Evolutionary conservation across 2,888 invertebrate genomes (phyloP).

Genomic region (Apodemia mormo): DNA sequence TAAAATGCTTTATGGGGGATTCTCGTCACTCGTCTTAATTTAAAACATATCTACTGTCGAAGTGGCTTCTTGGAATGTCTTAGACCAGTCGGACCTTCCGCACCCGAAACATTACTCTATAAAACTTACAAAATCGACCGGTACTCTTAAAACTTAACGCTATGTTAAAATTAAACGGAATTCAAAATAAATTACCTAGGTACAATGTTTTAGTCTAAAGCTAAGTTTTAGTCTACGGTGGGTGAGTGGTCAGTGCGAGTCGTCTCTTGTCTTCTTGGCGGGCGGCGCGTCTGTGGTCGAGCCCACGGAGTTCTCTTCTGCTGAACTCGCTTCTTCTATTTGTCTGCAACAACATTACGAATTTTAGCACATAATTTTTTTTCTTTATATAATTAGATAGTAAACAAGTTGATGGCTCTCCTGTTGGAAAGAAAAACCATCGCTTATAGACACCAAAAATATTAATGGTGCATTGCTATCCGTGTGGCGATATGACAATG

Average conservation of each 20-base stretch:
- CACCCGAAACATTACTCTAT: conserved; percentile 74
- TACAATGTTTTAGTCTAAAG: conserved; percentile 81
- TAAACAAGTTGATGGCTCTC: too few species aligned
- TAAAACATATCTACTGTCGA: neutral
- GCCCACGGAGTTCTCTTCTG: conserved; percentile 80
- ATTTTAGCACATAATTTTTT: too few species aligned
- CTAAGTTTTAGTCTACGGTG: conserved; percentile 77
- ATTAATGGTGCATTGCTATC: too few species aligned
- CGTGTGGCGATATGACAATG: too few species aligned
- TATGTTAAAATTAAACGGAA: conserved; percentile 82
- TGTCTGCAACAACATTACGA: conserved; percentile 49
- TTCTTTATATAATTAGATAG: too few species aligned
- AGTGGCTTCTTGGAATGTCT: conserved; percentile 30
- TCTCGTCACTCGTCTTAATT: neutral
- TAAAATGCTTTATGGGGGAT: neutral
- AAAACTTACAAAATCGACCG: conserved; percentile 82
- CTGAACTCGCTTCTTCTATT: conserved; percentile 78
- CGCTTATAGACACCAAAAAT: too few species aligned
- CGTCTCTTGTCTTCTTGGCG: conserved; percentile 70
- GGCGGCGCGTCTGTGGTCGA: conserved; percentile 62
- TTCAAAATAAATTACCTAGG: conserved; percentile 83
- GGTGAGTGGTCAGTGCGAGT: conserved; percentile 73
- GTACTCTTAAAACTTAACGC: conserved; percentile 76
- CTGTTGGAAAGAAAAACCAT: too few species aligned
- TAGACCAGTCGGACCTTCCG: conserved; percentile 58